Evolutionary conservation across 2,888 invertebrate genomes (phyloP).

Genomic region (Acleris literana): DNA sequence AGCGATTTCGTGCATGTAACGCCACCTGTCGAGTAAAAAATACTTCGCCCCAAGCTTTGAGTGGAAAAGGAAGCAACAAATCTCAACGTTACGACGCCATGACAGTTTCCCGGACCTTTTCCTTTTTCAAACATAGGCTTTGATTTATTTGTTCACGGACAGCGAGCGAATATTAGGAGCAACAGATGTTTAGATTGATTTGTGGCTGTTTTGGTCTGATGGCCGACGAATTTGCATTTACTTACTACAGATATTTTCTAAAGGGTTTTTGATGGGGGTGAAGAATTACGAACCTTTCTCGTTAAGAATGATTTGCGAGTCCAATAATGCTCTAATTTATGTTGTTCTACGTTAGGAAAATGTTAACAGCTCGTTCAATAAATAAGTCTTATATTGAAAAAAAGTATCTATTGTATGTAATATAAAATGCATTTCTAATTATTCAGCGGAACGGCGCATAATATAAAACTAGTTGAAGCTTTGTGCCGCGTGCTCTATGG

Average conservation of each 20-base stretch:
- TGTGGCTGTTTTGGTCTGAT: conserved; percentile 35
- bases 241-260: background rate
- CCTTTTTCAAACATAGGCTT: conserved; percentile 48
- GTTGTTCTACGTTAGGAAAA: too few relatives aligned
- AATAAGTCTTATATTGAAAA: too few relatives aligned
- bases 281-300: background rate
- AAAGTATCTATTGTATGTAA: too few relatives aligned
- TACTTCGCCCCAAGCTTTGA: conserved; percentile 41
- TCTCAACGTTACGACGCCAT: conserved; percentile 50
- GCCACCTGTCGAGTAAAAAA: conserved; percentile 24
- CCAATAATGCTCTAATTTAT: too few relatives aligned
- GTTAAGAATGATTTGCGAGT: background rate
- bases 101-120: conserved; percentile 51
- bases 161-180: conserved; percentile 51
- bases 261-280: background rate
- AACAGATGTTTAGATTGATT: conserved; percentile 57
- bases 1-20: background rate
- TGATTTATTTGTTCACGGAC: conserved; percentile 59
- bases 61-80: conserved; percentile 55
- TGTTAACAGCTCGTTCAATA: too few relatives aligned
- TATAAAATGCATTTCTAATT: background rate
- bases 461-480: background rate
- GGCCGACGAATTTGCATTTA: conserved; percentile 11
- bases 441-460: background rate
- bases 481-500: conserved; percentile 22